Conservation (phyloP, 2,797 vertebrate genomes). For the Acanthurus lineatus region DNA sequence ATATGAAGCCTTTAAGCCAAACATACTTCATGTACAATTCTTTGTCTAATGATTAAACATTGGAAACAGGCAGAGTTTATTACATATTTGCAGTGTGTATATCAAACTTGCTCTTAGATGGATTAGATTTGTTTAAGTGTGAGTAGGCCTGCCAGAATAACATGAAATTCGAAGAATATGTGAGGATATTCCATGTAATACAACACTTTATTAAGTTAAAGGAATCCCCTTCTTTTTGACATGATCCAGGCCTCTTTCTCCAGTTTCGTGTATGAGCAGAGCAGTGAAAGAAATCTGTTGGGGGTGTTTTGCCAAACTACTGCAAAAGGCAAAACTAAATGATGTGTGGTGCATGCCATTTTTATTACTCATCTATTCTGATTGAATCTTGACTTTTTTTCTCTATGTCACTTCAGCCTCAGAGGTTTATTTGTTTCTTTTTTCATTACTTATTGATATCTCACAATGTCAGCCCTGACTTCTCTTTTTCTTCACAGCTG, state of each 20-base stretch:
- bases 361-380: background rate
- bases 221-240: conserved; percentile 5
- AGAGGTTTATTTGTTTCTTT: background rate
- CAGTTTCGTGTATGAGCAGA: conserved; percentile 8
- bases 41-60: conserved; percentile 17
- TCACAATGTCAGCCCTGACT: background rate
- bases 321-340: background rate
- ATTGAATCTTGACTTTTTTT: background rate
- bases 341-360: background rate
- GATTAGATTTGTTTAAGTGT: conserved; percentile 37
- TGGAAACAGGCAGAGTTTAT: conserved; percentile 33
- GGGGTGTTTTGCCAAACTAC: background rate
- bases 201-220: conserved; percentile 26
- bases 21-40: conserved; percentile 22
- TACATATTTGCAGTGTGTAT: conserved; percentile 24
- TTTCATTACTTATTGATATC: background rate
- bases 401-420: background rate
- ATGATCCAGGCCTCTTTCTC: background rate
- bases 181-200: conserved; percentile 22
- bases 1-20: conserved; percentile 5
- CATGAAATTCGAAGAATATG: background rate
- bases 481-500: background rate
- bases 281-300: background rate
- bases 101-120: conserved; percentile 15
- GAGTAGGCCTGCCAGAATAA: background rate